Base-by-base conservation (phyloP, 2,113 vertebrate species). In the Scatophagus argus region DNA sequence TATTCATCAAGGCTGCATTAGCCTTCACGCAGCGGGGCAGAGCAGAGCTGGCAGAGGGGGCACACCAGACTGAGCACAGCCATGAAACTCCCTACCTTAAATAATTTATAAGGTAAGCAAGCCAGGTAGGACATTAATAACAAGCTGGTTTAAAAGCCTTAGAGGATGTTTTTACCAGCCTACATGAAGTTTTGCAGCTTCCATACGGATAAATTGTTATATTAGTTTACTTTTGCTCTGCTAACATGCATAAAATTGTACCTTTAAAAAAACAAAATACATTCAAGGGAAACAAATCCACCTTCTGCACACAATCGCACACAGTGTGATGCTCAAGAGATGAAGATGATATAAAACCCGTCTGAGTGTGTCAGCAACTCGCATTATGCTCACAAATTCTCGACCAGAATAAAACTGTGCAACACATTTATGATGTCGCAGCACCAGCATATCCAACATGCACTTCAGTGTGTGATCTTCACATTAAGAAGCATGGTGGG, bases 1-100 rank as follows among this genome's bases (percentile, higher is more conserved):
- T 93, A 95, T 94, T 94, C 88, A 94, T 91, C 63, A 52, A 62
- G 61, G 54, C 58, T 51, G 80, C 86, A 85, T 88, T 81, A 89
- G 84, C 62, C 84, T 82, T 84, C 65, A 41, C 66, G 56, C 74
- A 61, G 76, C 5, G 8, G 71, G 58, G 65, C 47, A 59, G 74
- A 34, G 80, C 63, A 9, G 60, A 55, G 81, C 44, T 54, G 66
- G 66, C 64, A 77, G 56, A 59, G 13, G 79, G 59, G 64, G 51
- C 69, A 63, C 77, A 69, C 27, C 75, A 88, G 79, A 75, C 43
- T 63, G 83, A 78, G 64, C 78, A 34, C 27, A 8, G 68, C 73
- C 55, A 63, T 9, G 34, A 80, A 77, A 86, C 43, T n/a, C 29
- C 69, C 8, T 8, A 11, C 4, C 63, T 74, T 91, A 49, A 86